phyloP scores from a whole-genome alignment of 2,888 invertebrate genomes.

The Oeneis ivallda region DNA sequence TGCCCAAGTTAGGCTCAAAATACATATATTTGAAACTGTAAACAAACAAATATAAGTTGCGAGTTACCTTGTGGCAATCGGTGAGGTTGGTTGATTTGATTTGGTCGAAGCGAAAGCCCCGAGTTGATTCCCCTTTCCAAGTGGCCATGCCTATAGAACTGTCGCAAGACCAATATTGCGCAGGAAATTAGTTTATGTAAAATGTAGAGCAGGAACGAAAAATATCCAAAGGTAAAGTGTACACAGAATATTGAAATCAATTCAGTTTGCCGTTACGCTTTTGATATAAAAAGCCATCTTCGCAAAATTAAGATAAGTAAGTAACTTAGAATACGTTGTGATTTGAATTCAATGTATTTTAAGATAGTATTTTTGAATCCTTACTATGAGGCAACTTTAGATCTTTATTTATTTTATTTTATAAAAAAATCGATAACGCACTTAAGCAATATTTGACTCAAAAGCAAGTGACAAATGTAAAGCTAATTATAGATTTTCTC shows the following conservation, averaged over 20 bases:
- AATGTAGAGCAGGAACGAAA: conserved; percentile 79
- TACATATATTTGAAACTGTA: conserved; percentile 11
- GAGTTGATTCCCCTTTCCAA: conserved; percentile 72
- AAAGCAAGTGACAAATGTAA: too few relatives aligned
- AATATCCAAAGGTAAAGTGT: conserved; percentile 69
- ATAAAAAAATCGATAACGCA: too few relatives aligned
- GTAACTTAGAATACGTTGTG: conserved; percentile 24
- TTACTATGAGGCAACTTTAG: background rate
- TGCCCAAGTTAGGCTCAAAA: background rate
- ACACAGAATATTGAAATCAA: conserved; percentile 60
- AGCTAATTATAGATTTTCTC: too few relatives aligned
- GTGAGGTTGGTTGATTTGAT: conserved; percentile 80
- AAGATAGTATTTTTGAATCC: background rate
- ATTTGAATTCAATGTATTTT: background rate
- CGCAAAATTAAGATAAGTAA: conserved; percentile 35
- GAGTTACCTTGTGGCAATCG: conserved; percentile 73
- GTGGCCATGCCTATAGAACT: conserved; percentile 74
- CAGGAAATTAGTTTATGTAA: conserved; percentile 82
- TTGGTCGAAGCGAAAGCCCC: conserved; percentile 66
- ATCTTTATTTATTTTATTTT: too few relatives aligned
- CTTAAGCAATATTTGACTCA: too few relatives aligned
- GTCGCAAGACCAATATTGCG: conserved; percentile 80
- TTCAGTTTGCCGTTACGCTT: conserved; percentile 61
- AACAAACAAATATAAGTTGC: conserved; percentile 54
- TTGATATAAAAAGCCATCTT: conserved; percentile 40